Base-by-base conservation (phyloP, 2,888 invertebrate species). In the Campoplex capitator region DNA sequence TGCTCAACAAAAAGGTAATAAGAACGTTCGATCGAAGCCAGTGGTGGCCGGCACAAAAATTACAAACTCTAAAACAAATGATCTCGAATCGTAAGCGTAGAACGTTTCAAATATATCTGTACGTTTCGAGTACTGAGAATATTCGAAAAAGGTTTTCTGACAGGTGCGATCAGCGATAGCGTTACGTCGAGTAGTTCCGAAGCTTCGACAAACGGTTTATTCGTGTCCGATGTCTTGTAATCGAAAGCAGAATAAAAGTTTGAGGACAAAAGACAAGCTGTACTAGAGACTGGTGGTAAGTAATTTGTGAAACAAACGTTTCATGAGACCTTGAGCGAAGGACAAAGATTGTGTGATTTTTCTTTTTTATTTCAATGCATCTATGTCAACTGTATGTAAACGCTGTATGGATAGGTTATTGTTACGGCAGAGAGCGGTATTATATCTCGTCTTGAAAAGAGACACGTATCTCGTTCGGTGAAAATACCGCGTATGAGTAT, bases 281-380 rank as follows among this genome's bases (percentile, higher is more conserved):
- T 16, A 32, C 32, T n/a, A 0, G 32, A 32, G 32, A 28, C 28
- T 13, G 32, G 62, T 32, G 13, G 32, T 0, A 62, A 62, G 32
- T 62, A 16, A 62, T 32, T 62, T 62, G 32, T 16, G 62, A 32
- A 62, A 62, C 62, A 62, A 62, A 16, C 13, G 62, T 62, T 62
- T 32, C 32, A 32, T 16, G 16, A 32, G 32, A 32, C 62, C 62
- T 62, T 32, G 62, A 16, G 32, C 6, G 32, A 62, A 62, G 62
- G 28, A 62, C 62, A 62, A 62, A 62, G 62, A 62, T 32, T 62
- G 62, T 32, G 62, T 11, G 62, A 62, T 62, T 62, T 62, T 16
- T 58, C 28, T 58, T n/a, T 28, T 62, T 32, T 28, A n/a, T 62
- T 16, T 62, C 62, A 32, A 62, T 62, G 32, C 16, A 62, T 62